Conservation (phyloP, 2,797 vertebrate species). For the Tinamus major region DNA sequence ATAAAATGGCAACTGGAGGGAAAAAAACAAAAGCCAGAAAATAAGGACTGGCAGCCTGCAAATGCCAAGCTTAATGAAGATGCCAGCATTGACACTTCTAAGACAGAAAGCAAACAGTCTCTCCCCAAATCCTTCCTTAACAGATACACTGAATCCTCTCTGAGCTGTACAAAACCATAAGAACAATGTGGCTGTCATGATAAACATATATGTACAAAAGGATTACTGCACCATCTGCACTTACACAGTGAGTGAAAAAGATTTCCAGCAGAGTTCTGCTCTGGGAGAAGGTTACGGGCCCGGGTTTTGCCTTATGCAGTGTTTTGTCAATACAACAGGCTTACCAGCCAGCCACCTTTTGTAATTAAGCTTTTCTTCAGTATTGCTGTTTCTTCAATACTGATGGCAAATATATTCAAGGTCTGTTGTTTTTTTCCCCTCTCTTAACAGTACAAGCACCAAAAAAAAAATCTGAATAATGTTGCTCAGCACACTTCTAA, state of each 20-base stretch:
- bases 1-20: neutral
- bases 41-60: neutral
- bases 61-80: slow-evolving; percentile 2
- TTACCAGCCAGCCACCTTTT: slow-evolving; percentile 28
- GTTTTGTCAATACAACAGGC: slow-evolving; percentile 58
- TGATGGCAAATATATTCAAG: neutral
- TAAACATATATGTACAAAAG: slow-evolving; percentile 63
- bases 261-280: slow-evolving; percentile 55
- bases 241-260: slow-evolving; percentile 57
- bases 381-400: neutral
- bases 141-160: neutral
- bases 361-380: neutral
- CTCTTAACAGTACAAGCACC: neutral
- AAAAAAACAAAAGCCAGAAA: neutral
- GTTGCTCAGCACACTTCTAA: rapidly evolving
- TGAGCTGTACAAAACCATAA: slow-evolving; percentile 44
- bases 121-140: slow-evolving; percentile 2
- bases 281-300: neutral
- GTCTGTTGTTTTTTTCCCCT: neutral
- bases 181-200: slow-evolving; percentile 59
- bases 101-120: slow-evolving; percentile 17
- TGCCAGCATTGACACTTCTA: neutral
- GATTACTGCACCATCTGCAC: slow-evolving; percentile 60
- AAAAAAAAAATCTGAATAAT: neutral
- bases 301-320: slow-evolving; percentile 73